Evolutionary conservation across 2,113 vertebrate species (phyloP).

Genomic region (Plecturocebus donacophilus): DNA sequence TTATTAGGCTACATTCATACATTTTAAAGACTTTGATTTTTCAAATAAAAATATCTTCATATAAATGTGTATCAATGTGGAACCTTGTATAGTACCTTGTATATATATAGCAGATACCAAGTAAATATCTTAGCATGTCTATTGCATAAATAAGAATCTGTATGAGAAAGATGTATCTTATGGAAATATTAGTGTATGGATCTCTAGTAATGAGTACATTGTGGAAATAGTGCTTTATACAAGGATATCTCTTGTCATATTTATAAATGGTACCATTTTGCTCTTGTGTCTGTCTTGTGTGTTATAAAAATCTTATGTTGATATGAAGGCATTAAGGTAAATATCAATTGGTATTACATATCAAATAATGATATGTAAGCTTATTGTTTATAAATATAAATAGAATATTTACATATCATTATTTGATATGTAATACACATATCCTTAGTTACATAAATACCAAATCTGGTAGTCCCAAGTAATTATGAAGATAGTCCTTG

Average conservation of each 20-base stretch:
- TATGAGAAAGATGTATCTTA: background rate
- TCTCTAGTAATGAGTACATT: background rate
- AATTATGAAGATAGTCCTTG: background rate
- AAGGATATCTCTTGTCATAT: background rate
- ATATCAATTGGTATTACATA: background rate
- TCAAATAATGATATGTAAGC: background rate
- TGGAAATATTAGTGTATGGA: background rate
- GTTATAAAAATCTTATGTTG: background rate
- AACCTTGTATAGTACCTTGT: background rate
- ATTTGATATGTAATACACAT: background rate
- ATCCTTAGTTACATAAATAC: background rate
- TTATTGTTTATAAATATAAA: constrained; percentile 45
- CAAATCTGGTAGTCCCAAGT: background rate
- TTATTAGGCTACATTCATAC: background rate
- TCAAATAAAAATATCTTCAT: background rate
- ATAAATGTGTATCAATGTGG: background rate
- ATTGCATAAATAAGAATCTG: background rate
- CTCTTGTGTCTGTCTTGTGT: background rate
- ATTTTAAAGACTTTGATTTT: constrained; percentile 42
- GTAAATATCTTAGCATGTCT: background rate
- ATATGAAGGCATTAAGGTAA: constrained; percentile 11
- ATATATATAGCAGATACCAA: background rate
- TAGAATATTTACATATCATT: too few species aligned
- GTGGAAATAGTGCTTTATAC: background rate
- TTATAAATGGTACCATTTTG: constrained; percentile 36